These are phyloP conservation scores for Globia sparganii DNA, from an alignment of 2,888 invertebrate genomes.

Conservation along the genomic window DNA sequence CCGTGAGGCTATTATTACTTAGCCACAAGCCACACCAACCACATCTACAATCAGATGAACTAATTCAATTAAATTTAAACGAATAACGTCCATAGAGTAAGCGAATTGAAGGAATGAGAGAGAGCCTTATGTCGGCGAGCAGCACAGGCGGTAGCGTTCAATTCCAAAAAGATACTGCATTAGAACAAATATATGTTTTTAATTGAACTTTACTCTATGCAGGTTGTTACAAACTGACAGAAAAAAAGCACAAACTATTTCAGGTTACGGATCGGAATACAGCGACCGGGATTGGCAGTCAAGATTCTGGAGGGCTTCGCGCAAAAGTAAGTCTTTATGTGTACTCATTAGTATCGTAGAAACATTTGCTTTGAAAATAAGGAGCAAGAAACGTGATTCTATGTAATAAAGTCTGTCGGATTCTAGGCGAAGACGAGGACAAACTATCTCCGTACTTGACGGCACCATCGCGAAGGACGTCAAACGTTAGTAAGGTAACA, in stretches of 20 bases:
- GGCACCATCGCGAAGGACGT: slow-evolving; percentile 85
- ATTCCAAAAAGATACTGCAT: background rate
- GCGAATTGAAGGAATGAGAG: no score
- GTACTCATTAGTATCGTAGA: slow-evolving; percentile 28
- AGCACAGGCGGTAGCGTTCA: no score
- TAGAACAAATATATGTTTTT: background rate
- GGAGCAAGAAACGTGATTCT: slow-evolving; percentile 41
- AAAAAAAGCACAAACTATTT: slow-evolving; percentile 63
- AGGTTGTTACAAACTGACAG: slow-evolving; percentile 48
- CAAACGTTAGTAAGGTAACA: slow-evolving; percentile 83
- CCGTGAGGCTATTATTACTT: no score
- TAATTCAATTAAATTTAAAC: no score
- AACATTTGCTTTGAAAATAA: background rate
- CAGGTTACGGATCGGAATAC: slow-evolving; percentile 94
- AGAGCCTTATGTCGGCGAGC: no score
- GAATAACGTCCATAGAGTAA: no score
- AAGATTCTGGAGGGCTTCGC: slow-evolving; percentile 91
- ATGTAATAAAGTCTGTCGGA: slow-evolving; percentile 59
- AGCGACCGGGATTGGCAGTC: slow-evolving; percentile 93
- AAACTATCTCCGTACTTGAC: slow-evolving; percentile 84
- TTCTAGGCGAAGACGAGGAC: slow-evolving; percentile 86
- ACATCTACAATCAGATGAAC: no score
- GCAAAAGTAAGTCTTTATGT: slow-evolving; percentile 79
- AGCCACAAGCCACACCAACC: no score
- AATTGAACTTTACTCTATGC: slow-evolving; percentile 17